Evolutionary conservation across 2,113 vertebrate species (phyloP).

Genomic region (Oncorhynchus masou): DNA sequence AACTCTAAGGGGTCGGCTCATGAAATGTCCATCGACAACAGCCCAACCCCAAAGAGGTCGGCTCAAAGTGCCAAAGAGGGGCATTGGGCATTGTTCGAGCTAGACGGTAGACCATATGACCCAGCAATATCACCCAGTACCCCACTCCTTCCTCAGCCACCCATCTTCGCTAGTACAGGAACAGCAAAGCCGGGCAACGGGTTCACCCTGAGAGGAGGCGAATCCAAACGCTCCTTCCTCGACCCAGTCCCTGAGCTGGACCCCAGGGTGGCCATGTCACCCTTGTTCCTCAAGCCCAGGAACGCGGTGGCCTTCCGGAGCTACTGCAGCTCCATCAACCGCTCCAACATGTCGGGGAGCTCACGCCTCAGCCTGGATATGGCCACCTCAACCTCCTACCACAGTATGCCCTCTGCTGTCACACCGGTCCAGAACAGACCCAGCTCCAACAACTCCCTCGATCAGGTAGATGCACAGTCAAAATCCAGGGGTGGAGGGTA

Average conservation of each 20-base stretch:
- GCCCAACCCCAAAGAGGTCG: conserved; percentile 56
- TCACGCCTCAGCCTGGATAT: conserved; percentile 81
- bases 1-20: conserved; percentile 78
- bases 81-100: conserved; percentile 65
- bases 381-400: conserved; percentile 71
- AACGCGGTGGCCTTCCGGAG: conserved; percentile 87
- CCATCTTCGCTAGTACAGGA: conserved; percentile 27
- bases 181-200: conserved; percentile 26
- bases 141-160: conserved; percentile 18
- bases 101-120: conserved; percentile 50
- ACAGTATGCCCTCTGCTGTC: conserved; percentile 66
- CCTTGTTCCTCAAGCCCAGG: conserved; percentile 75
- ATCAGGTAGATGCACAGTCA: conserved; percentile 57
- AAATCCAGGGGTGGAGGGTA: conserved; percentile 63
- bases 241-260: conserved; percentile 50
- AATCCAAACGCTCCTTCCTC: conserved; percentile 29
- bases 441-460: conserved; percentile 57
- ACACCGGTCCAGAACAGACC: conserved; percentile 82
- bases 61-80: conserved; percentile 58
- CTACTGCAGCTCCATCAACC: conserved; percentile 90
- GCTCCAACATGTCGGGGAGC: conserved; percentile 78
- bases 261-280: conserved; percentile 53
- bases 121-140: conserved; percentile 21
- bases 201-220: conserved; percentile 11
- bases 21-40: conserved; percentile 72